Conservation (phyloP, 37 sponge, comb jelly and placozoan species). For the Beroe forskalii region DNA sequence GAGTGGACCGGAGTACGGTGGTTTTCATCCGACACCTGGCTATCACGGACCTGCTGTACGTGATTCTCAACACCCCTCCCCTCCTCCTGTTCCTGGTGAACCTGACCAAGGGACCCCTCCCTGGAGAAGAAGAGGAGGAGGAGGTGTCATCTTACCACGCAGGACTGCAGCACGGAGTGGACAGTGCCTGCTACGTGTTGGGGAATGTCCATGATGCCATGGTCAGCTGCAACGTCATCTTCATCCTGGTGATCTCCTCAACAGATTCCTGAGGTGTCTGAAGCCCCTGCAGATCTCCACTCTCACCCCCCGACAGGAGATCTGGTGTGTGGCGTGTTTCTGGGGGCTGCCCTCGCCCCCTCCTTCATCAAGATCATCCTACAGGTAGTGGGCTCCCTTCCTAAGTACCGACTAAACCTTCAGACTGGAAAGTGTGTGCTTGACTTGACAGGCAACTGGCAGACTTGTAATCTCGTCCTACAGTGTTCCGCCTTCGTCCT, state of each 20-base stretch:
- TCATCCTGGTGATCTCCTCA: constrained; percentile 57
- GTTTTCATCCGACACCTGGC: constrained; percentile 49
- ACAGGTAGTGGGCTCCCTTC: neutral
- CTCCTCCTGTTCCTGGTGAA: constrained; percentile 14
- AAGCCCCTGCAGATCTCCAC: constrained; percentile 53
- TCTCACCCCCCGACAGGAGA: constrained; percentile 7
- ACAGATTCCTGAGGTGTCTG: constrained; percentile 64
- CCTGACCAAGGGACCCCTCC: neutral
- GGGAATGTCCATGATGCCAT: constrained; percentile 55
- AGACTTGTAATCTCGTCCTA: neutral
- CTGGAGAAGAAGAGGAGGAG: neutral
- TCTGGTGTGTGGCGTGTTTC: constrained; percentile 43
- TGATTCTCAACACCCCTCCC: constrained; percentile 58
- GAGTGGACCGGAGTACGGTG: constrained; percentile 58
- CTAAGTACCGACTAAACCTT: neutral
- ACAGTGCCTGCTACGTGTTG: constrained; percentile 13
- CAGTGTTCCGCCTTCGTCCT: constrained; percentile 38
- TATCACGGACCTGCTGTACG: constrained; percentile 58
- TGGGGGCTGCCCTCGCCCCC: constrained; percentile 53
- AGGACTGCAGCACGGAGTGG: neutral
- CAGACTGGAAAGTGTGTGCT: neutral
- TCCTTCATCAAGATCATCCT: constrained; percentile 5
- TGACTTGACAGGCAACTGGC: neutral
- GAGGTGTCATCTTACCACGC: neutral
- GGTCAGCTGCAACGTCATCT: constrained; percentile 50